Evolutionary conservation across 2,113 vertebrate genomes (phyloP), one percentile per base, ranked within the genome.

Genomic region (Microcebus lehilahytsara): DNA sequence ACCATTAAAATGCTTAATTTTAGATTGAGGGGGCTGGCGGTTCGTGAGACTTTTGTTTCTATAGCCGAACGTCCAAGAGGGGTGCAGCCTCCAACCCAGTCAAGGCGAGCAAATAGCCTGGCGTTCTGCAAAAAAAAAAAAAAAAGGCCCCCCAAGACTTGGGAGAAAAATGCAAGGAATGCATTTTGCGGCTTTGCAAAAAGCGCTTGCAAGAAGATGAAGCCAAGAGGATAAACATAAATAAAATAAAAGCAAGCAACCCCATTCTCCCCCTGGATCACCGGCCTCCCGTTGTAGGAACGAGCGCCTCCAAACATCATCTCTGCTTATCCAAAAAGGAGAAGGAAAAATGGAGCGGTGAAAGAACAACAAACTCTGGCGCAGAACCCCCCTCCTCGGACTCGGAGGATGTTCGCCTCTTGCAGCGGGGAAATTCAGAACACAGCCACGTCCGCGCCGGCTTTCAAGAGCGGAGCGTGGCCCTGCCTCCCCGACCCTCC

Each of bases 281-380:
- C 30, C n/a, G 4, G 20, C 14, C 46, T 9, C 19, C 27, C 4
- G 0, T 25, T 9, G 1, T 9, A 9, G 67, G 11, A 40, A 16
- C 13, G 2, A 1, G 1, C 27, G 14, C 13, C 34, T 85, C 72
- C 14, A 27, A 25, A 69, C 46, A 34, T 30, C 27, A 3, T 9
- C n/a, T 37, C 2, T 2, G n/a, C 66, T 81, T 30, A 3, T n/a
- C 27, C 4, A 4, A 25, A 32, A 17, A 51, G 64, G 13, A 75
- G n/a, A 67, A n/a, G 34, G 22, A 30, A 30, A 62, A 79, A 22
- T 9, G 30, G 27, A 34, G 4, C 32, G 3, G 3, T 4, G 0
- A 23, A 25, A 72, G 2, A 5, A 2, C 19, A n/a, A 1, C 0
- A 49, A 51, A 20, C 1, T 2, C 0, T 6, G 4, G 0, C 0